phyloP scores from a whole-genome alignment of 2,888 invertebrate species.

The Agrotis clavis region DNA sequence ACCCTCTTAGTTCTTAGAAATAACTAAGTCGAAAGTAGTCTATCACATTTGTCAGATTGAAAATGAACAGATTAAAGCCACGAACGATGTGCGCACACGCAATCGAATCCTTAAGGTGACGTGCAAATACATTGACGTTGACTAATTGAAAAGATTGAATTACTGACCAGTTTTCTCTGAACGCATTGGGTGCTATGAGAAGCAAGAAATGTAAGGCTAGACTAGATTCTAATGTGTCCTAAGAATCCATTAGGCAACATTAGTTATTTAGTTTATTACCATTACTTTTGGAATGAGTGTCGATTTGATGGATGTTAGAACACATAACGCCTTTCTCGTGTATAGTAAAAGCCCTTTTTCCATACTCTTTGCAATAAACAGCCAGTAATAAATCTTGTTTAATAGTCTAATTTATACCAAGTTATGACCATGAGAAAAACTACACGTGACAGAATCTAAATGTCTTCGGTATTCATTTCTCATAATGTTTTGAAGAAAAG shows the following conservation, averaged over 20 bases:
- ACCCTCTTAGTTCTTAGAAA: constrained; percentile 33
- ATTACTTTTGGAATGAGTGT: neutral
- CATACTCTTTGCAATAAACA: neutral
- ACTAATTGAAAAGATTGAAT: constrained; percentile 62
- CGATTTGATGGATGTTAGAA: neutral
- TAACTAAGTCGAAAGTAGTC: constrained; percentile 58
- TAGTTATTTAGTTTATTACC: neutral
- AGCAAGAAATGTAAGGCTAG: constrained; percentile 9
- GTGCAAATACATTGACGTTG: constrained; percentile 49
- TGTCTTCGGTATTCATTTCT: neutral
- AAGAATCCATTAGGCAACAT: neutral
- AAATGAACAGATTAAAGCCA: constrained; percentile 71
- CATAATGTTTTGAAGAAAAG: neutral
- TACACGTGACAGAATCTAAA: neutral
- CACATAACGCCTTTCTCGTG: neutral
- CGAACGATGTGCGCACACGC: constrained; percentile 72
- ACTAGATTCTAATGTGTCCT: neutral
- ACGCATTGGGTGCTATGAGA: constrained; percentile 21
- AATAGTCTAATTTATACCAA: neutral
- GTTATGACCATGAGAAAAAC: constrained; percentile 1
- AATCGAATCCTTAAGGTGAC: constrained; percentile 49
- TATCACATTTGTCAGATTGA: constrained; percentile 61
- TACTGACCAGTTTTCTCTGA: constrained; percentile 56
- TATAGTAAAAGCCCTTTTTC: neutral
- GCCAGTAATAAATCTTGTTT: neutral